Evolutionary conservation across 2,888 invertebrate genomes (phyloP).

Genomic region (Mechanitis mazaeus): DNA sequence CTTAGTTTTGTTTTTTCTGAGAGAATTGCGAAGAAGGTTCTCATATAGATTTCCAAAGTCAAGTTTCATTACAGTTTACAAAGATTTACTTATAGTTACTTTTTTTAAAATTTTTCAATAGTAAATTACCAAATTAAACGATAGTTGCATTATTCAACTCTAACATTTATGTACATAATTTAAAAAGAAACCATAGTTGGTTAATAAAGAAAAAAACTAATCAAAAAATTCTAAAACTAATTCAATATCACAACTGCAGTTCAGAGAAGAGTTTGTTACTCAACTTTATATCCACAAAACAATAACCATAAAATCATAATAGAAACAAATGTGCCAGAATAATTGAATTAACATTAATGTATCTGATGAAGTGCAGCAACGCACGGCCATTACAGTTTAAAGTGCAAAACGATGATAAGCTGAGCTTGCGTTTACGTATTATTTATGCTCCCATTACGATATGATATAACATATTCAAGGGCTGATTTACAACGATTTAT

Average conservation of each 20-base stretch:
- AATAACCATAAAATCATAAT: background rate
- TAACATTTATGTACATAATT: too few species aligned
- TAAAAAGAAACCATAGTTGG: too few species aligned
- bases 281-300: background rate
- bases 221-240: too few species aligned
- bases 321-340: too few species aligned
- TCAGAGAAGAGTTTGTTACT: background rate
- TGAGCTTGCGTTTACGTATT: constrained; percentile 22
- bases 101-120: too few species aligned
- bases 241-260: background rate
- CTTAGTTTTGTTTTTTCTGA: constrained; percentile 7
- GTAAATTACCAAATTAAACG: too few species aligned
- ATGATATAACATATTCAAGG: background rate
- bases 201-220: too few species aligned
- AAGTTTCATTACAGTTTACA: too few species aligned
- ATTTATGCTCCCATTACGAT: constrained; percentile 19
- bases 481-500: background rate
- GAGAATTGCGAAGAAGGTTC: constrained; percentile 15
- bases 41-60: too few species aligned
- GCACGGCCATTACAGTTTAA: constrained; percentile 21
- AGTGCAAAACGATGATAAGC: constrained; percentile 25
- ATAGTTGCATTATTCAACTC: too few species aligned
- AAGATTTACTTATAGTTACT: too few species aligned
- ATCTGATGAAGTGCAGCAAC: constrained; percentile 1
- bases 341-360: background rate